Evolutionary conservation across 2,113 vertebrate species (phyloP).

Genomic region (Lanius collurio): DNA sequence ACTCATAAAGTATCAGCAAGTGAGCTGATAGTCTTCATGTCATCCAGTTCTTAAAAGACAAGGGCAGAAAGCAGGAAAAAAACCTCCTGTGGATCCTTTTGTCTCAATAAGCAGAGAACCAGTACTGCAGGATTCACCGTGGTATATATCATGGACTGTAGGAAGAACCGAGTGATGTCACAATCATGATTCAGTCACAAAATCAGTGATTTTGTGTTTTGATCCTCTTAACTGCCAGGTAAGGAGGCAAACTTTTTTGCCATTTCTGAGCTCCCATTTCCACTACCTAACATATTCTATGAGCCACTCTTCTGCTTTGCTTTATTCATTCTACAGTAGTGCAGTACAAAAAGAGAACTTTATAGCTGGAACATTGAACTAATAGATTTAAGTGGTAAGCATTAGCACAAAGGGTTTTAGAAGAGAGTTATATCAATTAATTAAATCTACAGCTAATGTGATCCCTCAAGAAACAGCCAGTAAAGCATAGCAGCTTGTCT

Average conservation of each 20-base stretch:
- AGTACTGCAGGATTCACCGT: not conserved
- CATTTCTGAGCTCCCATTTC: not conserved
- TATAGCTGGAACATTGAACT: not conserved
- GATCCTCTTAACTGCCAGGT: not conserved
- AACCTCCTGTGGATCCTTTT: not conserved
- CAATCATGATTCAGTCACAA: not conserved
- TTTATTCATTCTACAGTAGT: not conserved
- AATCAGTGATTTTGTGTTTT: not conserved
- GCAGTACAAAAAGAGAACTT: not conserved
- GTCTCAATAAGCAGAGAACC: not conserved
- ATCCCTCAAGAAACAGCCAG: not conserved
- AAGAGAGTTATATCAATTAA: not conserved
- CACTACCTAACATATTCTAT: not conserved
- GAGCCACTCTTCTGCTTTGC: not conserved
- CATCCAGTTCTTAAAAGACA: not conserved
- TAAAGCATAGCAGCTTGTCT: not conserved
- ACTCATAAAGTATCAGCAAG: not conserved
- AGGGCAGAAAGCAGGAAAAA: not conserved
- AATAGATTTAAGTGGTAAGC: not conserved
- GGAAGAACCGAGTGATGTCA: not conserved
- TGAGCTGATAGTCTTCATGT: not conserved
- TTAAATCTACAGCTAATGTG: not conserved
- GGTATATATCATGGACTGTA: not conserved
- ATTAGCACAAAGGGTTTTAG: not conserved
- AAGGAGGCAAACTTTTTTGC: not conserved